phyloP scores from a whole-genome alignment of 2,797 vertebrate genomes.

The Diglossa cyanea region DNA sequence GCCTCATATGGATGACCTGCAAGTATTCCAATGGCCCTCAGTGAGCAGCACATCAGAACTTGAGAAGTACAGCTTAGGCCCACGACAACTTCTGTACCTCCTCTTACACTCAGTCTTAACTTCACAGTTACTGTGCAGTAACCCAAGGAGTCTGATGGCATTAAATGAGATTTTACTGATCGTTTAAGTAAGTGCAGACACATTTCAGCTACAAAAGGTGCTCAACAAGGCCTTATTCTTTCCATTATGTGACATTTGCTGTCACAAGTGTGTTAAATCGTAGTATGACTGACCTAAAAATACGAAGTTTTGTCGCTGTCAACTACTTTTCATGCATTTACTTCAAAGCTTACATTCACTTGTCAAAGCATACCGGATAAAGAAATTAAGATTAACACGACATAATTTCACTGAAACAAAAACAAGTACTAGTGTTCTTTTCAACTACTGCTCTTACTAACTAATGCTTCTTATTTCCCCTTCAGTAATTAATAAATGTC shows the following conservation, averaged over 20 bases:
- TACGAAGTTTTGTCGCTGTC: neutral
- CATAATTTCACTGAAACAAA: neutral
- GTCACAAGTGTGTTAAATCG: neutral
- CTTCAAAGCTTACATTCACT: neutral
- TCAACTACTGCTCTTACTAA: neutral
- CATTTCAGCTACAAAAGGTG: neutral
- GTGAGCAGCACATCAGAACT: neutral
- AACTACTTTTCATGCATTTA: neutral
- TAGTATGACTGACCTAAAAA: slow-evolving; percentile 4
- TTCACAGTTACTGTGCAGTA: neutral
- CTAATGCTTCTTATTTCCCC: neutral
- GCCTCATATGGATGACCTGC: neutral
- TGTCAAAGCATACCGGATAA: neutral
- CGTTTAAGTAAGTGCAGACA: neutral
- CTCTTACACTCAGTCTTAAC: neutral
- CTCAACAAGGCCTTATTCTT: neutral
- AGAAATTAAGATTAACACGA: neutral
- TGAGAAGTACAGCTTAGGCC: neutral
- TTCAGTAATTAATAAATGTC: neutral
- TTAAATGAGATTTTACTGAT: neutral
- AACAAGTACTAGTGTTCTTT: neutral
- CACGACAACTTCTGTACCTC: neutral
- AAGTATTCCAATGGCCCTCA: neutral
- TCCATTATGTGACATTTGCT: neutral
- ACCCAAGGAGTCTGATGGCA: neutral